Conservation (phyloP, 2,888 invertebrate species). For the Ceramica pisi region DNA sequence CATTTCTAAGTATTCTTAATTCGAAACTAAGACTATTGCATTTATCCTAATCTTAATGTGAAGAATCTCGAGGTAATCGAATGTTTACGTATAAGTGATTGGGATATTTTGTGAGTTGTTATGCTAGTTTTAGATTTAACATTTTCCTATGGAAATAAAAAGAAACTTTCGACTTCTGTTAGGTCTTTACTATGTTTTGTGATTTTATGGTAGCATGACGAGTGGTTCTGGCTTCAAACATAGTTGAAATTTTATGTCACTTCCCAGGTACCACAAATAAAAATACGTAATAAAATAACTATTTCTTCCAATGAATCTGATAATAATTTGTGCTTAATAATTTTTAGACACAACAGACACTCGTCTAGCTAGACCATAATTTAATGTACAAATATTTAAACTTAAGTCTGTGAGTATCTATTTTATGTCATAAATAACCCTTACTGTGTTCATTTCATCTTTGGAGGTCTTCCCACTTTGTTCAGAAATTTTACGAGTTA, state of each 20-base stretch:
- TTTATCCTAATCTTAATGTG: slow-evolving; percentile 56
- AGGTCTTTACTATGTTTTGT: slow-evolving; percentile 58
- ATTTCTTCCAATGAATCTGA: slow-evolving; percentile 22
- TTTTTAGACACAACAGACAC: slow-evolving; percentile 15
- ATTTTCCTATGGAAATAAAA: slow-evolving; percentile 82
- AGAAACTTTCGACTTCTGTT: slow-evolving; percentile 63
- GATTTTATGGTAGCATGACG: slow-evolving; percentile 53
- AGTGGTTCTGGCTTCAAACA: slow-evolving; percentile 48
- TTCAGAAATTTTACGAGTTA: slow-evolving; percentile 21
- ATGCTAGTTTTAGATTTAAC: slow-evolving; percentile 78
- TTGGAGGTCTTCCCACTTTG: slow-evolving; percentile 50
- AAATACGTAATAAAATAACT: background rate
- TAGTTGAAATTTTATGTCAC: background rate
- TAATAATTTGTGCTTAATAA: slow-evolving; percentile 20
- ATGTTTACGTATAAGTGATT: slow-evolving; percentile 47
- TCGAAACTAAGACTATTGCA: slow-evolving; percentile 61
- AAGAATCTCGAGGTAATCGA: slow-evolving; percentile 34
- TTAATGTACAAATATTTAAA: slow-evolving; percentile 56
- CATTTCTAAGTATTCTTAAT: slow-evolving; percentile 49
- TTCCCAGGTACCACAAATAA: slow-evolving; percentile 9
- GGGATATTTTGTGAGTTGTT: slow-evolving; percentile 74
- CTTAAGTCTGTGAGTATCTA: slow-evolving; percentile 45
- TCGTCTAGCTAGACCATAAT: slow-evolving; percentile 39
- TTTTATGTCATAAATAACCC: slow-evolving; percentile 40
- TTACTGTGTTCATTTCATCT: slow-evolving; percentile 60